Evolutionary conservation across 2,113 vertebrate species (phyloP).

Genomic region (Morone chrysops): DNA sequence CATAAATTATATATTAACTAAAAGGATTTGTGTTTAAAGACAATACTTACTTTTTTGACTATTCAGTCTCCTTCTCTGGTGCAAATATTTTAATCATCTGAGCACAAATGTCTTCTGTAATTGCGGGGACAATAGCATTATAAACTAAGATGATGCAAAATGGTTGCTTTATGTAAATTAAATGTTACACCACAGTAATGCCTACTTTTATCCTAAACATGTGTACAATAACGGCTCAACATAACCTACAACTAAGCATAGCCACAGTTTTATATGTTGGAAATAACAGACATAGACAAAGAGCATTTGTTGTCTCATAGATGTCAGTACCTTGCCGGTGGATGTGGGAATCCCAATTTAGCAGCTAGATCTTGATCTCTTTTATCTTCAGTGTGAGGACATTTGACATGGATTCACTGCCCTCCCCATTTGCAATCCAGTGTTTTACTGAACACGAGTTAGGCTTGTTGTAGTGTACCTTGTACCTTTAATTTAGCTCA

Average conservation of each 20-base stretch:
- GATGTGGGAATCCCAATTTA: neutral
- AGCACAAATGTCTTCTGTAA: neutral
- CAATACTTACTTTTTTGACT: neutral
- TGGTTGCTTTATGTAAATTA: neutral
- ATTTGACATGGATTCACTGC: neutral
- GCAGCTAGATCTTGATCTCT: neutral
- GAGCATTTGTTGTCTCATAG: neutral
- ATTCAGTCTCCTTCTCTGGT: neutral
- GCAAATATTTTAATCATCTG: neutral
- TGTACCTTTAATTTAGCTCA: no score
- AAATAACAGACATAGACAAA: neutral
- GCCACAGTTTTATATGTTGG: neutral
- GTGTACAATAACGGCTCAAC: neutral
- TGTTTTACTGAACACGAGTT: neutral
- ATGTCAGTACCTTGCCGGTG: neutral
- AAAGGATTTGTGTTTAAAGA: neutral
- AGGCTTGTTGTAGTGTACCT: neutral
- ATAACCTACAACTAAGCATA: neutral
- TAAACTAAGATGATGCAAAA: neutral
- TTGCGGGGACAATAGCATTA: no score
- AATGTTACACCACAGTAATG: neutral
- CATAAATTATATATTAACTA: neutral
- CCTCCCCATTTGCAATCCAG: neutral
- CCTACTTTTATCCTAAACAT: neutral
- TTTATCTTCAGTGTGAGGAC: slow-evolving; percentile 26